Conservation (phyloP, 2,888 invertebrate genomes). For the Metacarcinus magister region DNA sequence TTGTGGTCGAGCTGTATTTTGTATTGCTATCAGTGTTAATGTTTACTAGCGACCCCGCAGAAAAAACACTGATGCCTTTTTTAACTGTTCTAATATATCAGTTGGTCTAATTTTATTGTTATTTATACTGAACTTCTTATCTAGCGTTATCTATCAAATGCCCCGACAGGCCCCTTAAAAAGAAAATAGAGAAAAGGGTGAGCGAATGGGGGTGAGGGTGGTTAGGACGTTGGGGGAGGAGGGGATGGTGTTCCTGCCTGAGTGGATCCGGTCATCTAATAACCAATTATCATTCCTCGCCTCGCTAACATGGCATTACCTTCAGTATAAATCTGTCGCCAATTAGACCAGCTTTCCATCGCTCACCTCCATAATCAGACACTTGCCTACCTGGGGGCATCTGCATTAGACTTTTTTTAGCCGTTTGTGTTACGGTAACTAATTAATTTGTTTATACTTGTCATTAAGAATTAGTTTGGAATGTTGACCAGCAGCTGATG, state of each 20-base stretch:
- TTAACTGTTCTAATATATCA: background rate
- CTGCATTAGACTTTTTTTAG: background rate
- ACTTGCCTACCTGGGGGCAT: background rate
- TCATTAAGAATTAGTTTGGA: background rate
- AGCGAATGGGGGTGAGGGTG: too few relatives aligned
- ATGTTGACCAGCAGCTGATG: background rate
- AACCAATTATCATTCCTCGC: slow-evolving; percentile 36
- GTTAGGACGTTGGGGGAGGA: background rate
- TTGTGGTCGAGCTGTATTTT: background rate
- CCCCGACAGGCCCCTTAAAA: background rate
- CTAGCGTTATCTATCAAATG: background rate
- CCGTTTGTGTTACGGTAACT: background rate
- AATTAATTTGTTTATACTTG: slow-evolving; percentile 21
- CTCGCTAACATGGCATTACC: slow-evolving; percentile 7
- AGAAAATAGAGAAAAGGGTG: background rate
- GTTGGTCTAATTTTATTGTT: background rate
- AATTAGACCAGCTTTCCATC: slow-evolving; percentile 16
- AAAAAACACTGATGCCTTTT: background rate
- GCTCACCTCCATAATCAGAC: background rate
- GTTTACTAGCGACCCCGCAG: background rate
- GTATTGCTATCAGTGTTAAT: background rate
- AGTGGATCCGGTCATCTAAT: slow-evolving; percentile 1
- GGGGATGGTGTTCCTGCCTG: background rate
- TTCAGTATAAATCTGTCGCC: slow-evolving; percentile 33
- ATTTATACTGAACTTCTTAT: background rate